Evolutionary conservation across 2,797 vertebrate genomes (phyloP).

Genomic region (Enteromius trimaculatus): DNA sequence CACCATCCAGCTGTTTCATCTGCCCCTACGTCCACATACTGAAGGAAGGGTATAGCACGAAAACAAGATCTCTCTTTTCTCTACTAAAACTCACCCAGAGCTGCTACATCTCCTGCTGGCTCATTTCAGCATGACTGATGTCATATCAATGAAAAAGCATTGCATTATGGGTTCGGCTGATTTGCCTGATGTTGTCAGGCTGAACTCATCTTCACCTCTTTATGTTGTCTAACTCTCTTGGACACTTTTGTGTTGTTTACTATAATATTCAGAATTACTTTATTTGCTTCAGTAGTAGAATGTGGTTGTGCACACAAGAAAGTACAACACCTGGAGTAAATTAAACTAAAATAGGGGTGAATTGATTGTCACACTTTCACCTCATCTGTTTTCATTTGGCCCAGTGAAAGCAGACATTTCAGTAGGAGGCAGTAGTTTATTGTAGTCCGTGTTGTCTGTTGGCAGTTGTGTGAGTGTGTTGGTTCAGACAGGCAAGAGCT

Average conservation of each 20-base stretch:
- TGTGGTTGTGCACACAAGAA: slow-evolving; percentile 7
- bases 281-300: slow-evolving; percentile 1
- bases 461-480: slow-evolving; percentile 33
- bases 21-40: not conserved
- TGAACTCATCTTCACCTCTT: slow-evolving; percentile 25
- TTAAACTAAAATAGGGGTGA: not conserved
- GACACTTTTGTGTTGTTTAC: not conserved
- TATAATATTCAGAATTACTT: not conserved
- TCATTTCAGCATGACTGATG: slow-evolving; percentile 15
- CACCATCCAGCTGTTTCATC: slow-evolving; percentile 12
- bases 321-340: not conserved
- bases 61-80: slow-evolving; percentile 31
- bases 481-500: slow-evolving; percentile 38
- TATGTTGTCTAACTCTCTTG: not conserved
- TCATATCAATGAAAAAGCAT: not conserved
- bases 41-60: not conserved
- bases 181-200: slow-evolving; percentile 9
- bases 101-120: not conserved
- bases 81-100: slow-evolving; percentile 18
- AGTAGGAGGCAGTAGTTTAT: slow-evolving; percentile 17
- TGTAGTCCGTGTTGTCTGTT: slow-evolving; percentile 30
- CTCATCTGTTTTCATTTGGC: slow-evolving; percentile 14
- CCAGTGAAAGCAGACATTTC: slow-evolving; percentile 32
- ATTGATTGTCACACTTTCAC: slow-evolving; percentile 17
- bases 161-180: slow-evolving; percentile 7